These are phyloP conservation scores for Oryctolagus cuniculus DNA, from an alignment of 2,113 vertebrate species.

Conservation along the genomic window mOryCun1.1 NC_091438.1:151827501-151828000, in stretches of 20 bases:
- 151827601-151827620: no score
- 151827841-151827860: constrained; percentile 86
- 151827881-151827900: constrained; percentile 99
- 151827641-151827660: neutral
- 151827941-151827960: constrained; percentile 99
- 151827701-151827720: neutral
- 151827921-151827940: constrained; percentile 94
- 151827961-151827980: constrained; percentile 89
- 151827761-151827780: neutral
- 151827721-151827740: neutral
- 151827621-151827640: neutral
- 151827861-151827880: constrained; percentile 98
- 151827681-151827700: neutral
- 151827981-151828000: neutral
- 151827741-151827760: neutral
- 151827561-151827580: neutral
- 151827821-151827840: constrained; percentile 87
- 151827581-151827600: no score
- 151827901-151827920: constrained; percentile 95
- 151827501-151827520: neutral
- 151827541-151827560: neutral
- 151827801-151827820: neutral
- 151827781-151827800: neutral
- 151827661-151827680: no score
- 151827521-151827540: neutral